phyloP scores from a whole-genome alignment of 2,113 vertebrate species.

The Conger conger region DNA sequence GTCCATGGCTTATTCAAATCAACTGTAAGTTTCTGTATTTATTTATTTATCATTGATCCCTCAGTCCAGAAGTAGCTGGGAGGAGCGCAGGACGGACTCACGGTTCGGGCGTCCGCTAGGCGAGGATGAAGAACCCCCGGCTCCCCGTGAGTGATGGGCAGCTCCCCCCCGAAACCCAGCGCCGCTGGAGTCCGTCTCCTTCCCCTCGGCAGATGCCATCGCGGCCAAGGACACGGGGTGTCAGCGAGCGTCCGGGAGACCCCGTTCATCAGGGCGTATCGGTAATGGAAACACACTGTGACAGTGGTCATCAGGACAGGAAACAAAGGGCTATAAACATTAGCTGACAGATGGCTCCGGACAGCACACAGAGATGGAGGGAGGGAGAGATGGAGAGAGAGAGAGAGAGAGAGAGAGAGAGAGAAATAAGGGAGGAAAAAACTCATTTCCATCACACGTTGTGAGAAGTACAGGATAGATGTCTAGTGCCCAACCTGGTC shows the following conservation, averaged over 20 bases:
- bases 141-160: slow-evolving; percentile 55
- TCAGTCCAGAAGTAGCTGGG: background rate
- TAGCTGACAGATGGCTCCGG: slow-evolving; percentile 69
- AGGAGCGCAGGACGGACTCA: background rate
- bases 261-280: slow-evolving; percentile 70
- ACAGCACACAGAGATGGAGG: slow-evolving; percentile 60
- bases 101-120: background rate
- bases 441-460: background rate
- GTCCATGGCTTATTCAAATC: slow-evolving; percentile 44
- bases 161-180: slow-evolving; percentile 51
- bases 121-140: background rate
- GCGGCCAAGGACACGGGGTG: slow-evolving; percentile 67
- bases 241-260: slow-evolving; percentile 62
- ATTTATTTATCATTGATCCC: background rate
- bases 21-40: slow-evolving; percentile 45
- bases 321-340: slow-evolving; percentile 73
- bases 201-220: slow-evolving; percentile 52
- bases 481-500: background rate
- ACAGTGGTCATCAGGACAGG: slow-evolving; percentile 74
- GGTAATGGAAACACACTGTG: slow-evolving; percentile 69
- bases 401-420: slow-evolving; percentile 56
- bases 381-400: slow-evolving; percentile 58
- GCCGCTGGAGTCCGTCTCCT: slow-evolving; percentile 47
- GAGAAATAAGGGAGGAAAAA: slow-evolving; percentile 48
- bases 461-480: background rate